Evolutionary conservation across 2,113 vertebrate species (phyloP), one percentile per base, ranked within the genome.

Genomic region (Coreoperca whiteheadi): DNA sequence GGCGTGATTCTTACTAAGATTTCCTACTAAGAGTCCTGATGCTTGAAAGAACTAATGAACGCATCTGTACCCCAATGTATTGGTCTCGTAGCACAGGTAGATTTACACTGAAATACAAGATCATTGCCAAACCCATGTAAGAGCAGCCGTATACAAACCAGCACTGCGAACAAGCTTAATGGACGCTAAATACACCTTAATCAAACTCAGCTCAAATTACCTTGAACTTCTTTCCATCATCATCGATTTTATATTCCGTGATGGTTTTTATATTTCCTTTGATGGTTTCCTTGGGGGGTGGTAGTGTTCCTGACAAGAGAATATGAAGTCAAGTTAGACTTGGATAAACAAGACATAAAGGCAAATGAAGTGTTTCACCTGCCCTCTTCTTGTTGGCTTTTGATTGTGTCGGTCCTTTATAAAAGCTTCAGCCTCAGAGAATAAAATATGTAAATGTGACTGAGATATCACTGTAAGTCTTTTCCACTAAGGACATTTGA

Each of bases 211-310:
- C 5, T 23, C 3, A 15, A 48, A 91, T 93, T 91, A 98, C 97
- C 96, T 99, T 99, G 54, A 93, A 94, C 86, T 98, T 99, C 81
- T 96, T 97, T 48, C 96, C 98, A 25, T 98, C 96, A 14, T 99
- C 98, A 1, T 99, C 97, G 69, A 99, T 95, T 34, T 98, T 98
- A 63, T 99, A 99, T 51, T 99, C 98, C 0, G 96, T 99, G 84
- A 98, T 83, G 0, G 97, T 99, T 94, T 99, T 99, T 41, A 98
- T 96, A 82, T 98, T 99, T 46, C 98, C 98, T 41, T 97, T 98
- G 78, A 99, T 94, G 0, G 96, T 95, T 88, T 99, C 98, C 85
- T 98, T 99, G 0, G 96, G 96, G 23, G 97, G 89, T 0, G 97
- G 97, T 4, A 98, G 94, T 0, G 97, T 96, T 21, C 96, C 98